Percentiles rank a stretch among this genome's conserved stretches.
phyloP scores from a whole-genome alignment of 1,140 invertebrate species.

The Philotrypesis tridentata region DNA sequence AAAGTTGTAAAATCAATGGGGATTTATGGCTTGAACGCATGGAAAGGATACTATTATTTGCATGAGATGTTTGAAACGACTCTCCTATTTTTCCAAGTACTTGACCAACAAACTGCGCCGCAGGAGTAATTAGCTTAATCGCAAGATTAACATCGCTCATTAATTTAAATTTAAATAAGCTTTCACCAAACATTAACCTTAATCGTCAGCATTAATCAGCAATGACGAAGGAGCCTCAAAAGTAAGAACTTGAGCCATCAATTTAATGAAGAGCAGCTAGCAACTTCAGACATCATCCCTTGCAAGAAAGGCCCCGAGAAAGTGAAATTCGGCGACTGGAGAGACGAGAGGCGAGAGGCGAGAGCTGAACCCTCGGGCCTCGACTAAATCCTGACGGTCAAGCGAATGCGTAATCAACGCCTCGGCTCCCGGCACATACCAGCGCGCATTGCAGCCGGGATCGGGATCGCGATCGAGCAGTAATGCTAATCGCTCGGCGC shows the following conservation, averaged over 20 bases:
- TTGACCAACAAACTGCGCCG: too few relatives aligned
- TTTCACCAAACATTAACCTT: neutral
- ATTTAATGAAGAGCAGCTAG: too few relatives aligned
- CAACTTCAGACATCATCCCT: too few relatives aligned
- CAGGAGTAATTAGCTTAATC: neutral
- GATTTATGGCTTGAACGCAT: neutral
- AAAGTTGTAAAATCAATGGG: neutral
- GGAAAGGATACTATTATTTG: neutral
- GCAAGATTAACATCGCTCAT: neutral
- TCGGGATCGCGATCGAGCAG: neutral
- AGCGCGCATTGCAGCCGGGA: neutral
- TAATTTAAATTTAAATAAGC: neutral
- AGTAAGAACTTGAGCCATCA: too few relatives aligned
- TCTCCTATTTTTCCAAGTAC: neutral
- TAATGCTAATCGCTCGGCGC: slow-evolving; percentile 32
- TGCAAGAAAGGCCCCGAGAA: too few relatives aligned
- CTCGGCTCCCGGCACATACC: neutral
- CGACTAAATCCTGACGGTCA: neutral
- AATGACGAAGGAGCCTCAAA: neutral
- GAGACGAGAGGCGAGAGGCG: too few relatives aligned
- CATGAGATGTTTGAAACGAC: too few relatives aligned
- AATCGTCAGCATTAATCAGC: neutral
- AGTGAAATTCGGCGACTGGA: neutral
- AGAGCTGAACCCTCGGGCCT: too few relatives aligned
- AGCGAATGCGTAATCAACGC: slow-evolving; percentile 20